A percentile compares a stretch with the other conserved stretches of the same genome.
Conservation (phyloP, 30 jellyfish, hydroid and myxozoan species). For the Hydractinia echinata region DNA sequence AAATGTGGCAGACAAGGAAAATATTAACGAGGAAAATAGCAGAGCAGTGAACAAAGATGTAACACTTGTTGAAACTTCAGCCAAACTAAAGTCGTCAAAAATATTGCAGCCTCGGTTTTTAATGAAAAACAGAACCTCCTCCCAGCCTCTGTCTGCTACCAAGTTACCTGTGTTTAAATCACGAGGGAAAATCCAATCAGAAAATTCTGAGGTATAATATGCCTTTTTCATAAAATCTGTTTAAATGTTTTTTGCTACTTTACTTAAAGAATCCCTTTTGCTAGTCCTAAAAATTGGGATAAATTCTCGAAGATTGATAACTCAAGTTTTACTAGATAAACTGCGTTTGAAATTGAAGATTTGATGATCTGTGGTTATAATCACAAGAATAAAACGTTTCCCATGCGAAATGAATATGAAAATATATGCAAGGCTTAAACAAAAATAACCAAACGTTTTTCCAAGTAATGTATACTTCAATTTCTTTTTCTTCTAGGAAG, state of each 20-base stretch:
- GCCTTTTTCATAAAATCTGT: neutral
- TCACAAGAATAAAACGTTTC: no score
- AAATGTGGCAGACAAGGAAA: conserved; percentile 11
- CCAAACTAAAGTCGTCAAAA: neutral
- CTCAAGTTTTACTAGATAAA: no score
- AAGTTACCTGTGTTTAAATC: conserved; percentile 25
- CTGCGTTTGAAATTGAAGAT: no score
- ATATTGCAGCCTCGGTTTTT: conserved; percentile 36
- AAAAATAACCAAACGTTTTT: no score
- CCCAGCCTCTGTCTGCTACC: conserved; percentile 22
- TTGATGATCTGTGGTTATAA: no score
- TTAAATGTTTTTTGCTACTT: neutral
- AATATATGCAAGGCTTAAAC: no score
- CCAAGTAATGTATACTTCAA: no score
- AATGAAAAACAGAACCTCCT: conserved; percentile 14
- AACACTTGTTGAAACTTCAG: neutral
- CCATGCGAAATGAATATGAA: no score
- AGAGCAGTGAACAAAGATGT: neutral
- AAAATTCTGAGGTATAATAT: neutral
- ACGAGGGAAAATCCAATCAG: conserved; percentile 14
- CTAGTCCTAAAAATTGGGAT: no score
- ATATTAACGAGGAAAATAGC: neutral
- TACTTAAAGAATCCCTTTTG: neutral
- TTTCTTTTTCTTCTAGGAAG: no score
- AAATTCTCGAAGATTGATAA: no score